Evolutionary conservation across 2,113 vertebrate genomes (phyloP).

Genomic region (Diphyllodes magnificus): DNA sequence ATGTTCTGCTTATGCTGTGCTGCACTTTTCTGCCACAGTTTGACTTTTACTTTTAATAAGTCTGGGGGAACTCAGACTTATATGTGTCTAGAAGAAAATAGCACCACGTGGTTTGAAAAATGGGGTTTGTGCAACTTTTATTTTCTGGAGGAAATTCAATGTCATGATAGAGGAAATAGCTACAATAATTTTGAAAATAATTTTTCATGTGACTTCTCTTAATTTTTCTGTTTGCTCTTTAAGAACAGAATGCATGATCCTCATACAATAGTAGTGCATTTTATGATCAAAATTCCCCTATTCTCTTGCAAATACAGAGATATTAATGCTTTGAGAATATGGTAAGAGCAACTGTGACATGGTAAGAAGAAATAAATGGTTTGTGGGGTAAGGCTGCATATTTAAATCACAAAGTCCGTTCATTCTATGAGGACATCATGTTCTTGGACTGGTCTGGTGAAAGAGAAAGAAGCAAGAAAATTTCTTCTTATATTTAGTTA

Average conservation of each 20-base stretch:
- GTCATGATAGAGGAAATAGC: background rate
- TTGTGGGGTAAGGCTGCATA: background rate
- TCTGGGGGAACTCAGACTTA: background rate
- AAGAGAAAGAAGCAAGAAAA: constrained; percentile 29
- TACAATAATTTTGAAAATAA: background rate
- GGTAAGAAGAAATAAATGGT: background rate
- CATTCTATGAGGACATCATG: background rate
- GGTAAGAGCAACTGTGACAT: background rate
- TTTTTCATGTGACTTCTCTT: background rate
- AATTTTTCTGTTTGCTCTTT: background rate
- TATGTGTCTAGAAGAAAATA: background rate
- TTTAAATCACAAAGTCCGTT: background rate
- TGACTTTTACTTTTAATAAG: background rate
- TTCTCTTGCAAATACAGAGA: background rate
- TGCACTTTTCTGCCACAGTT: background rate
- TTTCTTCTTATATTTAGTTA: constrained; percentile 42
- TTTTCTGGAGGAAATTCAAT: background rate
- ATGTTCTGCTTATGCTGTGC: background rate
- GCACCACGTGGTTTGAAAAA: background rate
- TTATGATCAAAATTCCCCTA: background rate
- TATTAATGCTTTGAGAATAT: background rate
- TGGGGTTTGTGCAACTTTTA: background rate
- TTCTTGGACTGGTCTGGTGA: background rate
- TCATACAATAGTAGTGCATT: background rate
- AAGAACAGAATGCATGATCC: background rate